These are phyloP conservation scores for Neogale vison DNA, from an alignment of 2,113 vertebrate species.

Conservation along the genomic window DNA sequence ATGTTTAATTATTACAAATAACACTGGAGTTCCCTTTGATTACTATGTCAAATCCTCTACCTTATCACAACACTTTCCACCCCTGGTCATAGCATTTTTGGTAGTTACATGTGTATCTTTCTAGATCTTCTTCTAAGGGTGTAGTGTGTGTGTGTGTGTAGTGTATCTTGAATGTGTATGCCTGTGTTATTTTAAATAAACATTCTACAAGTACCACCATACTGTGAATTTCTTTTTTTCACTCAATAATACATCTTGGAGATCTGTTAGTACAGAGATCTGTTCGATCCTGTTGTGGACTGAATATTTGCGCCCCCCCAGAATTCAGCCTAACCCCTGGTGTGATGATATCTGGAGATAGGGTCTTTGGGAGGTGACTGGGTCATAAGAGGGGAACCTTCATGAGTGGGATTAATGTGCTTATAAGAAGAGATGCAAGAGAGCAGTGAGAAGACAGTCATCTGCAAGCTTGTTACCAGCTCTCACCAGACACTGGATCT, in stretches of 20 bases:
- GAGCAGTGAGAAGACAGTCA: neutral
- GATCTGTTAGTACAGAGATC: neutral
- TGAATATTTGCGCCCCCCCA: neutral
- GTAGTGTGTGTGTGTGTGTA: neutral
- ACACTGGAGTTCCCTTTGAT: neutral
- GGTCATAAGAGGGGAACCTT: neutral
- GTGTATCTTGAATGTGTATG: neutral
- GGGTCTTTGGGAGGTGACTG: neutral
- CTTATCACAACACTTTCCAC: neutral
- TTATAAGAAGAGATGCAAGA: neutral
- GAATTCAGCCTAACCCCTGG: neutral
- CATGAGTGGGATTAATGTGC: neutral
- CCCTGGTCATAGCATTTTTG: neutral
- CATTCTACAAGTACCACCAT: neutral
- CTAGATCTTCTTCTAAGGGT: neutral
- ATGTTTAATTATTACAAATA: constrained; percentile 24
- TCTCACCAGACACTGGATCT: neutral
- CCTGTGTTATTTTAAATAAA: neutral
- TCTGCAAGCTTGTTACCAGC: neutral
- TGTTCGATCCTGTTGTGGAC: neutral
- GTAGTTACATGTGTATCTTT: neutral
- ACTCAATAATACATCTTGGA: neutral
- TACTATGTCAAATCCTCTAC: neutral
- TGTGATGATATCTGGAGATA: neutral
- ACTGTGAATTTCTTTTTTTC: neutral